A percentile compares a stretch with the other conserved stretches of the same genome.
Evolutionary conservation across 2,888 invertebrate genomes (phyloP).

Genomic region (Microctonus aethiopoides): DNA sequence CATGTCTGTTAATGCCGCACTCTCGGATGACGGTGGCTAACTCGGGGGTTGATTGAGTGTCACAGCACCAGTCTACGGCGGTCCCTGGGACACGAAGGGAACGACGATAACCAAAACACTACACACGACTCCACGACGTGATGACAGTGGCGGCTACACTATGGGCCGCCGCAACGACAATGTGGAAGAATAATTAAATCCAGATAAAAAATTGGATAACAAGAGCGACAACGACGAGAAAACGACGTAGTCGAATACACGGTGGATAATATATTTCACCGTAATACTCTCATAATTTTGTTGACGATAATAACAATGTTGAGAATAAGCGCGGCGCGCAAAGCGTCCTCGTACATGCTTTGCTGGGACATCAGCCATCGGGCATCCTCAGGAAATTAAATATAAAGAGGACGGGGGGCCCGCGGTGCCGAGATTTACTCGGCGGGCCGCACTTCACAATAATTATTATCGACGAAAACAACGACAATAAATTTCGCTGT

Average conservation of each 20-base stretch:
- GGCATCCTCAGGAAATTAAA: conserved; percentile 74
- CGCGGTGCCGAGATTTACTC: conserved; percentile 26
- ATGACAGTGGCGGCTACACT: conserved; percentile 26
- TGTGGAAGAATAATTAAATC: conserved; percentile 16
- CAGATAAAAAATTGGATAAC: conserved; percentile 15
- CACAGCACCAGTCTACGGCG: conserved; percentile 33
- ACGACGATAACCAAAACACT: conserved; percentile 21
- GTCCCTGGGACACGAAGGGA: conserved; percentile 33
- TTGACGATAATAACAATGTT: conserved; percentile 56
- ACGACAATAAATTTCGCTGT: conserved; percentile 17
- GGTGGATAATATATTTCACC: conserved; percentile 40
- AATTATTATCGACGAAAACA: neutral
- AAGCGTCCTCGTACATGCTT: conserved; percentile 77
- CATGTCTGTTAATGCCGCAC: conserved; percentile 71
- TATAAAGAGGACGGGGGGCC: conserved; percentile 31
- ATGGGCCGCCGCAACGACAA: conserved; percentile 33
- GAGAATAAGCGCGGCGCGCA: conserved; percentile 56
- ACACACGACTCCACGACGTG: conserved; percentile 27
- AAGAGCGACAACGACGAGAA: conserved; percentile 22
- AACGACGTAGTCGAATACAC: conserved; percentile 40
- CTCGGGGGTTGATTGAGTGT: conserved; percentile 20
- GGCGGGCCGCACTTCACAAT: conserved; percentile 13
- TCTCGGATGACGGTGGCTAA: conserved; percentile 31
- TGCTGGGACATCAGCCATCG: conserved; percentile 80
- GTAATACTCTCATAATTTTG: conserved; percentile 37